Conservation (phyloP, 2,113 vertebrate genomes). For the Oxyruncus cristatus region DNA sequence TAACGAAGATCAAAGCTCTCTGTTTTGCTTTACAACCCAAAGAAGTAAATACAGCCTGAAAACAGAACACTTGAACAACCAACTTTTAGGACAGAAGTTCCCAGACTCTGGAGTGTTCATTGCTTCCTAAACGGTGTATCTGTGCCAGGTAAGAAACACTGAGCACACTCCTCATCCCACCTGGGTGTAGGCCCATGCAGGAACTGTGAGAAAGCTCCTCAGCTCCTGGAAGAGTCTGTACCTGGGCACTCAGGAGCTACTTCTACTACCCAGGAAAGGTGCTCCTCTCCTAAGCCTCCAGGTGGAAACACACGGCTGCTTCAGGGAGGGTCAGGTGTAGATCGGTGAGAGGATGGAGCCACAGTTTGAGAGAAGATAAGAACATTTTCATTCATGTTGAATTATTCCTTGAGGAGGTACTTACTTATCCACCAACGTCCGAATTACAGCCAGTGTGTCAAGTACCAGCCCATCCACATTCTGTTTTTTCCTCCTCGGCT, state of each 20-base stretch:
- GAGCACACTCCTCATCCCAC: neutral
- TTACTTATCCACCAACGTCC: conserved; percentile 99
- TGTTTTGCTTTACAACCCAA: conserved; percentile 30
- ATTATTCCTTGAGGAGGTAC: conserved; percentile 55
- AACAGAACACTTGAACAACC: conserved; percentile 14
- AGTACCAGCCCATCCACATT: conserved; percentile 96
- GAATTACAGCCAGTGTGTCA: conserved; percentile 96
- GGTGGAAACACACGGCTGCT: neutral
- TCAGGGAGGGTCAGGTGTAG: conserved; percentile 14
- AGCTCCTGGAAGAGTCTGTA: neutral
- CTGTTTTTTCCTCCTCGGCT: conserved; percentile 95
- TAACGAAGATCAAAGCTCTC: conserved; percentile 35
- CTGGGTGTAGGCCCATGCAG: neutral
- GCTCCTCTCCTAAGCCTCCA: conserved; percentile 51
- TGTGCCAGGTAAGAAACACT: neutral
- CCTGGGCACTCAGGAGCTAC: conserved; percentile 9
- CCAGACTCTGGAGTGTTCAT: neutral
- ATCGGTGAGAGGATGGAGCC: conserved; percentile 32
- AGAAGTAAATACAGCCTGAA: neutral
- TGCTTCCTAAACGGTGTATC: neutral
- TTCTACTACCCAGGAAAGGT: conserved; percentile 36
- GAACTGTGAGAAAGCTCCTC: conserved; percentile 5
- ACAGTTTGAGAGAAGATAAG: conserved; percentile 52
- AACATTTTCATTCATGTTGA: conserved; percentile 29
- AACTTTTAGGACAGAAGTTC: neutral